Percentiles rank a stretch among this genome's conserved stretches.
These are phyloP conservation scores for honey bee (Apis mellifera) DNA, from an alignment of 1,140 invertebrate genomes.

Conservation along the genomic window DNA sequence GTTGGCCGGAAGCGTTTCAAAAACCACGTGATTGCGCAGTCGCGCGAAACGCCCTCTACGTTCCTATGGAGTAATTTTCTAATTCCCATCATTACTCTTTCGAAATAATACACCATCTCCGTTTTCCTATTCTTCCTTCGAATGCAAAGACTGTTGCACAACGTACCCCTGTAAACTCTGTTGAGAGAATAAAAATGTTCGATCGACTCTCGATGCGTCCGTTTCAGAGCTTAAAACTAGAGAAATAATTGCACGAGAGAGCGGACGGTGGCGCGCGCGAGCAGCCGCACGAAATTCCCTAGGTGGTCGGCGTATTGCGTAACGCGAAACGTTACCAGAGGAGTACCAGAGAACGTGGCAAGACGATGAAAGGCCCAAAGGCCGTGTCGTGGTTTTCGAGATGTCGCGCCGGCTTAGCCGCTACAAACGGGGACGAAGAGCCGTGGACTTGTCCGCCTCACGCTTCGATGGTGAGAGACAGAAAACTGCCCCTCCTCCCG, in stretches of 20 bases:
- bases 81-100: no score
- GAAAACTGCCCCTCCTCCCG: conserved; percentile 52
- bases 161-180: no score
- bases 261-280: neutral
- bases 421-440: conserved; percentile 74
- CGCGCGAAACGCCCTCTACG: no score
- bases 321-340: conserved; percentile 32
- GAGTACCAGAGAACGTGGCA: conserved; percentile 24
- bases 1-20: no score
- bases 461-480: conserved; percentile 74
- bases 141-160: no score
- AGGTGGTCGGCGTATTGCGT: conserved; percentile 34
- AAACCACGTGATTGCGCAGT: no score
- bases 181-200: no score
- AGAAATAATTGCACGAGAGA: neutral
- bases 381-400: conserved; percentile 78
- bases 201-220: no score
- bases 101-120: no score
- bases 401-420: conserved; percentile 78
- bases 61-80: no score
- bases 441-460: conserved; percentile 77
- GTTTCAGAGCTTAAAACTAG: neutral
- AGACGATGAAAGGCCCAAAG: conserved; percentile 63
- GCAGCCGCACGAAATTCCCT: conserved; percentile 28
- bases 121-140: no score